A percentile compares a stretch with the other conserved stretches of the same genome.
These are phyloP conservation scores for Agelastica alni DNA, from an alignment of 2,888 invertebrate genomes.

Conservation along the genomic window DNA sequence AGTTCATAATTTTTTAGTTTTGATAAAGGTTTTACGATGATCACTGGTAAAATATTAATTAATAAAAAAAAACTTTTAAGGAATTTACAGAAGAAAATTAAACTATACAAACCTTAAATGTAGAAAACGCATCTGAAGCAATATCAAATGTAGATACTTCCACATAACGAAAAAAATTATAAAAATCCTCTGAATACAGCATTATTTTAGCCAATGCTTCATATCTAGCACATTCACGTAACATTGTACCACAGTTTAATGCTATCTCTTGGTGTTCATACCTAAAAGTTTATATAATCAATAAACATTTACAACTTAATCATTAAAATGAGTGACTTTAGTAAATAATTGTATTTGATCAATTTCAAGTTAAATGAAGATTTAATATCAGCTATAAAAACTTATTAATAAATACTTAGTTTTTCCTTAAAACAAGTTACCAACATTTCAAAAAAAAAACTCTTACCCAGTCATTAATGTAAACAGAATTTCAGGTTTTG, in stretches of 20 bases:
- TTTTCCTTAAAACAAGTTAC: no score
- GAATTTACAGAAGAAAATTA: neutral
- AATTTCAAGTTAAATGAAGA: no score
- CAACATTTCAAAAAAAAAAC: no score
- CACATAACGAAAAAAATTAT: slow-evolving; percentile 99
- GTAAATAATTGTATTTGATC: no score
- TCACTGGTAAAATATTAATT: neutral
- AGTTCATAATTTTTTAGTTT: no score
- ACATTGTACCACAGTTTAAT: slow-evolving; percentile 98
- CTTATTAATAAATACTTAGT: no score
- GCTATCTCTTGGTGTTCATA: slow-evolving; percentile 99
- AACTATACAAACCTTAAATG: slow-evolving; percentile 83
- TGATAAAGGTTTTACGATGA: no score
- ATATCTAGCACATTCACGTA: slow-evolving; percentile 96
- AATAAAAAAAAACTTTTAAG: neutral
- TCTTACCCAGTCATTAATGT: slow-evolving; percentile 90
- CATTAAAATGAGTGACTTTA: no score
- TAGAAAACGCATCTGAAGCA: slow-evolving; percentile 99
- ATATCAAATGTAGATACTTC: slow-evolving; percentile 99
- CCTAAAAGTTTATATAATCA: no score
- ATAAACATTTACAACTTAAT: no score
- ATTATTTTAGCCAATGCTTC: slow-evolving; percentile 98
- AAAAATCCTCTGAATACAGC: slow-evolving; percentile 97
- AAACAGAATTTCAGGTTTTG: slow-evolving; percentile 95
- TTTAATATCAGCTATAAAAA: no score